Base-by-base conservation (phyloP, 2,888 invertebrate genomes). In the Drosophila hamatofila region DNA sequence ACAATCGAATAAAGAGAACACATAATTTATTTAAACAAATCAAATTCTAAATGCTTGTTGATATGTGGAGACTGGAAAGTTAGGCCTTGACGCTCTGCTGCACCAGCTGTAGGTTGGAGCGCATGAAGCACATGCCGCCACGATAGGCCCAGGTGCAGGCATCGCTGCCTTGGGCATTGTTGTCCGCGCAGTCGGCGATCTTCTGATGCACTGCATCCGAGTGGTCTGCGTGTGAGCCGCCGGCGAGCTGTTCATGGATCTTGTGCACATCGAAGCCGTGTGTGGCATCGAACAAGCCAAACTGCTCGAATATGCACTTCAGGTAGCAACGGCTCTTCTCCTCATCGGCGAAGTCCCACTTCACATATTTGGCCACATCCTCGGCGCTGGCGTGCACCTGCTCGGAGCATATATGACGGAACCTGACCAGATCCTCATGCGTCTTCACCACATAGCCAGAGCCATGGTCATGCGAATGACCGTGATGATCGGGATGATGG, bases 141-240 rank as follows among this genome's bases (percentile, higher is more conserved):
- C 91, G 90, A 65, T 91, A 93, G 59, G 92, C 92, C 90, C 91
- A 91, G 54, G 86, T 72, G 72, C 92, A 92, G n/a, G 83, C 78
- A 62, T 91, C 87, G 49, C 82, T 80, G 21, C 88, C 88, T 64
- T 91, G 79, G 0, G 83, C 72, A 33, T 92, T 91, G 37, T 85
- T 85, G 56, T 92, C 92, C 4, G 91, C 89, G 64, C 93, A 93
- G 23, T 83, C 75, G 35, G 67, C 86, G 37, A 93, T 90, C 76
- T 92, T 91, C 14, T 78, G 68, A 52, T 91, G 92, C 3, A 83
- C 84, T n/a, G 86, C 92, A 56, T 92, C 90, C 1, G 51, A 42
- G 48, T 92, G 92, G 55, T 92, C 83, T 3, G 86, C 88, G 1
- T 80, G 61, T 0, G 60, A 59, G 25, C 79, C 81, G 16, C 91